Conservation (phyloP, 2,888 invertebrate species). For the Neelides folsomi region DNA sequence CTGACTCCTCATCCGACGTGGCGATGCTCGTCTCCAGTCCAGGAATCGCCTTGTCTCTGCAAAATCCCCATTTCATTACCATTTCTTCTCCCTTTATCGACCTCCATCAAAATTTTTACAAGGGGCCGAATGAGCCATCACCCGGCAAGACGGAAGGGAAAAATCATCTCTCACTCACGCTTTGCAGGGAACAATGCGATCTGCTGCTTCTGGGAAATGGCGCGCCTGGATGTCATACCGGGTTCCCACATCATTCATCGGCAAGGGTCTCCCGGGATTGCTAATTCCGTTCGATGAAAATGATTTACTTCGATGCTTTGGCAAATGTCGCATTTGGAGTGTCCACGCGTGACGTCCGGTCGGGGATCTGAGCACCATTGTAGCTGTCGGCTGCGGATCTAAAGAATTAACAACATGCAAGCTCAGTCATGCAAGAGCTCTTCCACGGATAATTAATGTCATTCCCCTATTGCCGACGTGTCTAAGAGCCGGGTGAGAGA, state of each 20-base stretch:
- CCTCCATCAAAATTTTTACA: constrained; percentile 16
- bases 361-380: constrained; percentile 75
- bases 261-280: constrained; percentile 56
- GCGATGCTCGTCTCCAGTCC: constrained; percentile 48
- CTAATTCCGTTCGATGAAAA: constrained; percentile 41
- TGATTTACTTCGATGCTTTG: constrained; percentile 55
- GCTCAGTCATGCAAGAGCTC: too few species aligned
- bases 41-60: constrained; percentile 79
- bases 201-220: constrained; percentile 66
- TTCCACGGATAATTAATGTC: too few species aligned
- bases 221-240: constrained; percentile 56
- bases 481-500: too few species aligned
- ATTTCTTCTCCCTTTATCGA: constrained; percentile 13
- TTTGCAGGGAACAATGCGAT: constrained; percentile 63
- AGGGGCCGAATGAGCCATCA: constrained; percentile 5
- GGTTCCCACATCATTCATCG: constrained; percentile 56
- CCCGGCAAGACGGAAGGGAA: constrained; percentile 2
- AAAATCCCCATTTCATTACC: constrained; percentile 15
- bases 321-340: constrained; percentile 71
- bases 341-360: constrained; percentile 95
- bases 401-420: not conserved
- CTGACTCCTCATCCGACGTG: constrained; percentile 35
- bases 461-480: too few species aligned
- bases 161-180: constrained; percentile 47
- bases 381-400: constrained; percentile 86